Percentiles rank a stretch among this genome's conserved stretches.
Evolutionary conservation across 2,113 vertebrate species (phyloP).

Genomic region (Podarcis cretensis): DNA sequence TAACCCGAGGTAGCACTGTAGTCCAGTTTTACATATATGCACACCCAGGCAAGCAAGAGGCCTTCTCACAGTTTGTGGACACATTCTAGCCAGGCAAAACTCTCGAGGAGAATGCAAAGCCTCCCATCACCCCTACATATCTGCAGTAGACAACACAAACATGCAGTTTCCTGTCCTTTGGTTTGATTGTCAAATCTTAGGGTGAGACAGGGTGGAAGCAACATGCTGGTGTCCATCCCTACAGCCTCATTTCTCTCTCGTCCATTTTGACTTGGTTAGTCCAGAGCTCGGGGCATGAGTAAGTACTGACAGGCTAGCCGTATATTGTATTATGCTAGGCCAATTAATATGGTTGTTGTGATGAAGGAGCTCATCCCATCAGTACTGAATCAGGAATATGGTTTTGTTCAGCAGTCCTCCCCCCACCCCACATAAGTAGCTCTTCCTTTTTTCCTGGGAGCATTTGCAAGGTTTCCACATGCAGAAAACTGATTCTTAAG

Average conservation of each 20-base stretch:
- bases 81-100: too few relatives aligned
- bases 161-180: background rate
- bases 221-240: background rate
- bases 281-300: background rate
- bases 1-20: too few relatives aligned
- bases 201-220: background rate
- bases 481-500: background rate
- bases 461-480: too few relatives aligned
- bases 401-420: background rate
- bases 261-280: background rate
- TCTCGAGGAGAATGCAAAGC: too few relatives aligned
- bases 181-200: background rate
- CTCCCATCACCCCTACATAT: too few relatives aligned
- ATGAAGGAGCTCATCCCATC: background rate
- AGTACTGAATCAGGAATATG: background rate
- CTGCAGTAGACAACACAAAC: background rate
- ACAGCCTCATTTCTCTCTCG: too few relatives aligned
- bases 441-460: too few relatives aligned
- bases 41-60: too few relatives aligned
- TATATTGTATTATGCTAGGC: background rate
- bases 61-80: too few relatives aligned
- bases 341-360: background rate
- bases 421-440: background rate
- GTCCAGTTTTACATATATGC: too few relatives aligned
- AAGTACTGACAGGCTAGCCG: background rate